Evolutionary conservation across 2,888 invertebrate genomes (phyloP).

Genomic region (Deilephila porcellus): DNA sequence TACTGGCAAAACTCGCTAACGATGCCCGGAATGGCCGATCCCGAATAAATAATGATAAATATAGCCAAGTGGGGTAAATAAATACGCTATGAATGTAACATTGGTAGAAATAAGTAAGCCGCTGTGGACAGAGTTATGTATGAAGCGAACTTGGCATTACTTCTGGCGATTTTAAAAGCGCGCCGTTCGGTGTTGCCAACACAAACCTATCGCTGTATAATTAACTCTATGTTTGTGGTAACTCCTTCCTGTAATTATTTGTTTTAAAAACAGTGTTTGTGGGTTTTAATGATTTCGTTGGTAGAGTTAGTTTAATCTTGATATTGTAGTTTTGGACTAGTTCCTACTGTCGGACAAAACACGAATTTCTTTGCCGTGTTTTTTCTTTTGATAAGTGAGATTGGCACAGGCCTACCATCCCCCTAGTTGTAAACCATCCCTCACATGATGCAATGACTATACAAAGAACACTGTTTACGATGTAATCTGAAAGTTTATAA

Average conservation of each 20-base stretch:
- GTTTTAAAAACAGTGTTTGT: no score
- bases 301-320: no score
- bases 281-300: no score
- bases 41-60: constrained; percentile 64
- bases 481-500: not conserved
- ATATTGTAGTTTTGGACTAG: no score
- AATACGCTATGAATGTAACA: constrained; percentile 45
- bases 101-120: constrained; percentile 42
- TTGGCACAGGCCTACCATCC: no score
- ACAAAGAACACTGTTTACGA: not conserved
- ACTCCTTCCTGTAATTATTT: no score
- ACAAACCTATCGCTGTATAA: not conserved
- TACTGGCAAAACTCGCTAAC: constrained; percentile 46
- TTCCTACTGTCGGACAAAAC: no score
- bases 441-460: not conserved
- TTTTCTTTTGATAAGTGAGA: no score
- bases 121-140: constrained; percentile 48
- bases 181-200: not conserved
- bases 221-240: not conserved
- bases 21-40: constrained; percentile 45
- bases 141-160: constrained; percentile 53
- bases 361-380: no score
- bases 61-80: constrained; percentile 52
- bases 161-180: constrained; percentile 13
- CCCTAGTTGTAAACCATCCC: no score